phyloP scores from a whole-genome alignment of 2,888 invertebrate genomes.

The Aphodius sticticus region DNA sequence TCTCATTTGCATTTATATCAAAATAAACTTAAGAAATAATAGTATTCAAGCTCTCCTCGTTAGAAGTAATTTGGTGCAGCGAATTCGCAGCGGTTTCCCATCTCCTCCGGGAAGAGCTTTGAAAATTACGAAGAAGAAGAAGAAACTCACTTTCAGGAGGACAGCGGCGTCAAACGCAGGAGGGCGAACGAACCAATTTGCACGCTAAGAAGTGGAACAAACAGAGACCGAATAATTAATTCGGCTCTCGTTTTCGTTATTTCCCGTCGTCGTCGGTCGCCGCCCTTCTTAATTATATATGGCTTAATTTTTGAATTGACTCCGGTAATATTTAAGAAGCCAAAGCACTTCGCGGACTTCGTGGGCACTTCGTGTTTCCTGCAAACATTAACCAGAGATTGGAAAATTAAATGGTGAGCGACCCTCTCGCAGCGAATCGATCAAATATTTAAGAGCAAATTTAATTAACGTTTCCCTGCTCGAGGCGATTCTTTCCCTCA shows the following conservation, averaged over 20 bases:
- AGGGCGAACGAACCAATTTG: slow-evolving; percentile 11
- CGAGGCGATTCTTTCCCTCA: not conserved
- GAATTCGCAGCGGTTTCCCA: not conserved
- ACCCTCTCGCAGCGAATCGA: slow-evolving; percentile 11
- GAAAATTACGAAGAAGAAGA: not conserved
- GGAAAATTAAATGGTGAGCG: not conserved
- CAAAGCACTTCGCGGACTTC: slow-evolving; percentile 7
- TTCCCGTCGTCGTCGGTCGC: not conserved
- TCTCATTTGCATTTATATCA: not conserved
- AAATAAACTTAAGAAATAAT: not conserved
- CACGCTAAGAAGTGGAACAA: slow-evolving; percentile 17
- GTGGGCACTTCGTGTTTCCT: not conserved
- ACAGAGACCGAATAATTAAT: slow-evolving; percentile 16
- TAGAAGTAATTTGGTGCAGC: not conserved
- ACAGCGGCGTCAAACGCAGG: slow-evolving; percentile 16
- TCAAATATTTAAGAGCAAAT: slow-evolving; percentile 23
- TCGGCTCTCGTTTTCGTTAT: slow-evolving; percentile 20
- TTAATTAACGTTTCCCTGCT: slow-evolving; percentile 8
- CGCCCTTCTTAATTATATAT: slow-evolving; percentile 6
- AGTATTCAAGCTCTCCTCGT: not conserved
- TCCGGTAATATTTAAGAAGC: not conserved
- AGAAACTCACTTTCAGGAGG: not conserved
- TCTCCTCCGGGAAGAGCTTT: not conserved
- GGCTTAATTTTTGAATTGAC: slow-evolving; percentile 27
- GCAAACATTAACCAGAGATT: slow-evolving; percentile 21